A percentile compares a stretch with the other conserved stretches of the same genome.
phyloP scores from a whole-genome alignment of 2,113 vertebrate genomes.

The Plestiodon gilberti region DNA sequence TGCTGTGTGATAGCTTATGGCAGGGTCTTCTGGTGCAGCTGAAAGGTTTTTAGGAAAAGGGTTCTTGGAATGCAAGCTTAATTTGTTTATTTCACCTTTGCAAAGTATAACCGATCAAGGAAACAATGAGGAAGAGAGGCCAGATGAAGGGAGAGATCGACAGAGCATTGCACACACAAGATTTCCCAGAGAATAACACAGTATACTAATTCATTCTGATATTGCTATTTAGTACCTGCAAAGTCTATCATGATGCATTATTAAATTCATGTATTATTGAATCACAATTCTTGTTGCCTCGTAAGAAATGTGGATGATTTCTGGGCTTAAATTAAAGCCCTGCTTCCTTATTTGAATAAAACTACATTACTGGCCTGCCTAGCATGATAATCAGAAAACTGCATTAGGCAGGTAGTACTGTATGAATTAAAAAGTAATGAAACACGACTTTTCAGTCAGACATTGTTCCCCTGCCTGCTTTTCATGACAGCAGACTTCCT shows the following conservation, averaged over 20 bases:
- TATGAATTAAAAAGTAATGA: slow-evolving; percentile 97
- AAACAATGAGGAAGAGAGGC: slow-evolving; percentile 47
- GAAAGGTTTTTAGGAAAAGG: not conserved
- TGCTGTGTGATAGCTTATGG: not conserved
- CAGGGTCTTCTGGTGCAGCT: not conserved
- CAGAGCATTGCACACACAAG: not conserved
- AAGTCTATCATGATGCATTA: slow-evolving; percentile 82
- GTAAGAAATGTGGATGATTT: slow-evolving; percentile 83
- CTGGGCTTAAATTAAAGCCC: slow-evolving; percentile 83
- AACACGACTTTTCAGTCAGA: slow-evolving; percentile 93
- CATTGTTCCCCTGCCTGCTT: slow-evolving; percentile 82
- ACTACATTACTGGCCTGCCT: slow-evolving; percentile 78
- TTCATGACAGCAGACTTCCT: slow-evolving; percentile 84
- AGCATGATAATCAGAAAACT: slow-evolving; percentile 88
- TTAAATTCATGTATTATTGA: slow-evolving; percentile 89
- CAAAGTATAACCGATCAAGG: slow-evolving; percentile 28
- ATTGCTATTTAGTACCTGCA: slow-evolving; percentile 81
- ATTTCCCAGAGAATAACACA: slow-evolving; percentile 50
- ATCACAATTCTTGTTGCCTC: slow-evolving; percentile 79
- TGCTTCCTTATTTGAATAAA: slow-evolving; percentile 84
- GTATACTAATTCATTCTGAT: slow-evolving; percentile 72
- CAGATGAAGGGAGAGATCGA: not conserved
- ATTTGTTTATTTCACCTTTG: slow-evolving; percentile 36
- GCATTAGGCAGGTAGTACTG: slow-evolving; percentile 94
- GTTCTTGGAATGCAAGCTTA: slow-evolving; percentile 18